These are phyloP conservation scores for Macrobrachium nipponense DNA, from an alignment of 1,140 invertebrate species.

Conservation along the genomic window DNA sequence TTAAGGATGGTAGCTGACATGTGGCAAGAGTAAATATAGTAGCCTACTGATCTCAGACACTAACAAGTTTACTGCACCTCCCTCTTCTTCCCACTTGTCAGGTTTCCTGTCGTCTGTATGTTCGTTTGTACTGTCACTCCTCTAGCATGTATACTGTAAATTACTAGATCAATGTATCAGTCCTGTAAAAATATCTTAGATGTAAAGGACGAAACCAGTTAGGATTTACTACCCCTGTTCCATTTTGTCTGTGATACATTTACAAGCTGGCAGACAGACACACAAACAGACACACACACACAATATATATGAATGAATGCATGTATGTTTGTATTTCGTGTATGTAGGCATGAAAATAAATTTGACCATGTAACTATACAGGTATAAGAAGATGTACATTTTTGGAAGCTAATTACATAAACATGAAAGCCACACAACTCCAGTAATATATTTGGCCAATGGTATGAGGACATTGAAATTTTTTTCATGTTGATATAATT, in stretches of 20 bases:
- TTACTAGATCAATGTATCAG: no score
- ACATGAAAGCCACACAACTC: neutral
- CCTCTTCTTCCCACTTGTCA: no score
- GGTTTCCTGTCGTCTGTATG: no score
- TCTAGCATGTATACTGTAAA: no score
- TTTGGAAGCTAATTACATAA: neutral
- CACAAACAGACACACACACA: conserved; percentile 25
- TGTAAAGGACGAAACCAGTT: neutral
- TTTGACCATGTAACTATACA: neutral
- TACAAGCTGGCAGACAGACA: neutral
- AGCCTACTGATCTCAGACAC: no score
- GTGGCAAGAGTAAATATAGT: no score
- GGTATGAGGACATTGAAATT: no score
- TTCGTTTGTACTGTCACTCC: no score
- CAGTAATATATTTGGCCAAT: neutral
- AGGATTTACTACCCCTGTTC: neutral
- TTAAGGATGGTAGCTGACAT: no score
- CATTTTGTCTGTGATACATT: neutral
- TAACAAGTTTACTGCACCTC: no score
- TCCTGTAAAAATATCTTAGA: neutral
- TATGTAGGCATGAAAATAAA: neutral
- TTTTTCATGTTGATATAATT: no score
- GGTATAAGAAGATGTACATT: neutral
- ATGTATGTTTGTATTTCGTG: neutral
- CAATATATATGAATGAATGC: neutral